These are phyloP conservation scores for Epinephelus cyanopodus DNA, from an alignment of 2,113 vertebrate species.

Conservation along the genomic window DNA sequence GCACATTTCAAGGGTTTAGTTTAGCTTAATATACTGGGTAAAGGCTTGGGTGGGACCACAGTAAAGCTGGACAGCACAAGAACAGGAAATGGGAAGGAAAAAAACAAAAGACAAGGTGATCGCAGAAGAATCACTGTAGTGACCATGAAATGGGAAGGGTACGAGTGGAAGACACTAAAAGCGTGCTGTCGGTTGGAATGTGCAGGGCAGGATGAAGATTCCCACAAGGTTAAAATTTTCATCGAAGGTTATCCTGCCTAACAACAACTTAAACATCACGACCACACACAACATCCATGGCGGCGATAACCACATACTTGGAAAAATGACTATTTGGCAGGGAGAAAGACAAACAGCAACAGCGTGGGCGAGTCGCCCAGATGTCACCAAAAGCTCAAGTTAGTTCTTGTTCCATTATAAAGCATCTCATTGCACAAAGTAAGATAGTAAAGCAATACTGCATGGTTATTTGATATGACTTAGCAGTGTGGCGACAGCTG, in stretches of 20 bases:
- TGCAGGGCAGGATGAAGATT: conserved; percentile 72
- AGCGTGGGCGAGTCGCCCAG: conserved; percentile 24
- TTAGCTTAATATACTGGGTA: conserved; percentile 84
- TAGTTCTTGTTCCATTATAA: conserved; percentile 70
- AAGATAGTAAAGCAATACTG: conserved; percentile 78
- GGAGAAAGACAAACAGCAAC: conserved; percentile 48
- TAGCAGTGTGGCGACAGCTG: conserved; percentile 61
- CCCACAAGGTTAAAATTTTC: conserved; percentile 40
- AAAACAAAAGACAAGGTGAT: conserved; percentile 25
- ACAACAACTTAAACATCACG: conserved; percentile 59
- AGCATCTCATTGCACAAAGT: conserved; percentile 79
- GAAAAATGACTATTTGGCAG: conserved; percentile 58
- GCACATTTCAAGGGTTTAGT: conserved; percentile 84
- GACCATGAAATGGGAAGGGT: conserved; percentile 41
- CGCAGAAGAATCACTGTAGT: conserved; percentile 32
- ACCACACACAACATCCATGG: conserved; percentile 51
- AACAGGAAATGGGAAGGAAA: conserved; percentile 35
- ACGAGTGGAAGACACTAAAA: conserved; percentile 64
- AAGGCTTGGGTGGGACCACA: conserved; percentile 75
- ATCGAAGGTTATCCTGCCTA: conserved; percentile 66
- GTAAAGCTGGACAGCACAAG: conserved; percentile 69
- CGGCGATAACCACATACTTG: conserved; percentile 39
- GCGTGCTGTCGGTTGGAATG: conserved; percentile 81
- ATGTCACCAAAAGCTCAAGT: conserved; percentile 55
- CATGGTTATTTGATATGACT: conserved; percentile 71